Evolutionary conservation across 2,888 invertebrate genomes (phyloP).

Genomic region (Cerceris rybyensis): DNA sequence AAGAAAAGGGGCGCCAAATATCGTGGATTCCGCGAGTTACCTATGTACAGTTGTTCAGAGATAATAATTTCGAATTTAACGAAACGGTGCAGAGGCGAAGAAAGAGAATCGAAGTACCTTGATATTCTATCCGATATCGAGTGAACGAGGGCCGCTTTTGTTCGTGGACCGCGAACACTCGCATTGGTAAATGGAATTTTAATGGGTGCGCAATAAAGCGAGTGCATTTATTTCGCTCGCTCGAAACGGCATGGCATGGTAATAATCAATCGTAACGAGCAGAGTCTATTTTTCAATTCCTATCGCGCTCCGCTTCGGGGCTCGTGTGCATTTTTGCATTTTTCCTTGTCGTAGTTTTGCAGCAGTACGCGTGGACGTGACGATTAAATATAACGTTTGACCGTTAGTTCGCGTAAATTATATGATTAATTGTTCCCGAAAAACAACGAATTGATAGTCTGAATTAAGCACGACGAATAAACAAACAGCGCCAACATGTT

Average conservation of each 20-base stretch:
- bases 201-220: conserved; percentile 51
- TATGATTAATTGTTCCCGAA: not conserved
- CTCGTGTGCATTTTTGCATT: too few species aligned
- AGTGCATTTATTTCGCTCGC: conserved; percentile 49
- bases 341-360: too few species aligned
- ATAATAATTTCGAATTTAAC: conserved; percentile 34
- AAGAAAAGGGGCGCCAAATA: not conserved
- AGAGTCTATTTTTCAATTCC: conserved; percentile 48
- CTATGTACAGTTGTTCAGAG: not conserved
- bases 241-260: conserved; percentile 35
- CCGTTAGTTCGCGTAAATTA: not conserved
- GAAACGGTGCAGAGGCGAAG: conserved; percentile 29
- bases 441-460: not conserved
- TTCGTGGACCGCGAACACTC: conserved; percentile 33
- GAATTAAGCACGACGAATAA: not conserved
- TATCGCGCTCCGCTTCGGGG: conserved; percentile 1
- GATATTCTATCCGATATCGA: conserved; percentile 33
- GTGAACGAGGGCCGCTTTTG: conserved; percentile 40
- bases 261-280: conserved; percentile 63
- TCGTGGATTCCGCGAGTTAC: not conserved
- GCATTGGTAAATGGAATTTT: conserved; percentile 59
- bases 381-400: conserved; percentile 5
- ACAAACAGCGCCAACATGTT: not conserved
- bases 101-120: conserved; percentile 34
- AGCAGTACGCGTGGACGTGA: not conserved